Evolutionary conservation across 2,888 invertebrate species (phyloP), one percentile per base, ranked within the genome.

Genomic region (Tubulanus polymorphus): DNA sequence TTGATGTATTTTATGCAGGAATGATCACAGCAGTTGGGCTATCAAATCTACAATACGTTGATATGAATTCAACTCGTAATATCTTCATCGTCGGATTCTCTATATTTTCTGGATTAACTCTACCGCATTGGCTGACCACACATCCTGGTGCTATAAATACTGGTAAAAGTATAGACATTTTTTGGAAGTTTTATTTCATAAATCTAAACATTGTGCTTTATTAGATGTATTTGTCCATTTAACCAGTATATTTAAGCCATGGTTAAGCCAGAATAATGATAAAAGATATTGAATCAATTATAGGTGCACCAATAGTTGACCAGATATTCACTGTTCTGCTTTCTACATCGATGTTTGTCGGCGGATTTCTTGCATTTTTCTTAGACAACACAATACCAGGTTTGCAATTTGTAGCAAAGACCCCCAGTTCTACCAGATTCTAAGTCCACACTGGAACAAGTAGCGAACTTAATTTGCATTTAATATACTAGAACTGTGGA

Each of bases 361-460:
- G 41, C 6, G 41, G 41, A 41, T 8, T 41, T 18, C 6, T 15
- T 18, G 41, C 41, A 8, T 5, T 15, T 23, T 41, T 41, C 6
- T 23, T 41, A 20, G 41, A 41, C 41, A 41, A 41, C 41, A 41
- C 41, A 8, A 41, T 41, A 20, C 41, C 41, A 8, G 41, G 41
- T 41, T 12, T 32, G 35, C n/a, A 32, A n/a, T n/a, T n/a, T n/a
- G n/a, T n/a, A n/a, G n/a, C n/a, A n/a, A n/a, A n/a, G n/a, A n/a
- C n/a, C n/a, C n/a, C n/a, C n/a, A n/a, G n/a, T n/a, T n/a, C n/a
- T n/a, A n/a, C n/a, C n/a, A n/a, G n/a, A n/a, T n/a, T n/a, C n/a
- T n/a, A n/a, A n/a, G n/a, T n/a, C n/a, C n/a, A n/a, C n/a, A n/a
- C n/a, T n/a, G n/a, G n/a, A n/a, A n/a, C n/a, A n/a, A n/a, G n/a